A percentile compares a stretch with the other conserved stretches of the same genome.
These are phyloP conservation scores for Dasysyrphus albostriatus DNA, from an alignment of 2,888 invertebrate species.

Conservation along the genomic window DNA sequence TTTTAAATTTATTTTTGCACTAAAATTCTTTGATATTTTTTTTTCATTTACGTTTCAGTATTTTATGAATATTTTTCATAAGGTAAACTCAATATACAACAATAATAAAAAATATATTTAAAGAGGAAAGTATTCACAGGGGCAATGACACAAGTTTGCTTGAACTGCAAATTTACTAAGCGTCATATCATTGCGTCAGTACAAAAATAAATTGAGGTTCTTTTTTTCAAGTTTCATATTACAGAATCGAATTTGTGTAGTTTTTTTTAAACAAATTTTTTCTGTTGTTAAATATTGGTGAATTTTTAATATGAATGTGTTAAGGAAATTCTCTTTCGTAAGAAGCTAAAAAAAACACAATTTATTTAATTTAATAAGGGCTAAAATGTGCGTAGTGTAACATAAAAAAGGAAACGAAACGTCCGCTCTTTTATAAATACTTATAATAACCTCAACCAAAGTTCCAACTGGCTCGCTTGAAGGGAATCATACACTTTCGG, in stretches of 20 bases:
- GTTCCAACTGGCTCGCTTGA: not conserved
- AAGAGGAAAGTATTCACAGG: not conserved
- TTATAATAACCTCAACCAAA: slow-evolving; percentile 22
- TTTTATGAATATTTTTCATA: slow-evolving; percentile 28
- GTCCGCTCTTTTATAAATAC: slow-evolving; percentile 36
- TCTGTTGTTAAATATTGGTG: not conserved
- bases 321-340: not conserved
- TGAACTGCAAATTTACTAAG: slow-evolving; percentile 17
- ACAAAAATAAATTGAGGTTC: slow-evolving; percentile 20
- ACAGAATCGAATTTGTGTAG: slow-evolving; percentile 1
- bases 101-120: slow-evolving; percentile 4
- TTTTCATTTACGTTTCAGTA: slow-evolving; percentile 23
- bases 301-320: not conserved
- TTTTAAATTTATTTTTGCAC: slow-evolving; percentile 3
- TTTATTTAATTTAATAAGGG: not conserved
- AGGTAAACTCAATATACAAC: slow-evolving; percentile 36
- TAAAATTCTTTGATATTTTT: slow-evolving; percentile 23
- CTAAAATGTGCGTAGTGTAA: not conserved
- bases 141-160: slow-evolving; percentile 36
- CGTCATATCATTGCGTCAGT: slow-evolving; percentile 10
- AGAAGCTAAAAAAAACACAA: not conserved
- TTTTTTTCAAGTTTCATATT: slow-evolving; percentile 28
- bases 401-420: slow-evolving; percentile 23
- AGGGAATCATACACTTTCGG: slow-evolving; percentile 3
- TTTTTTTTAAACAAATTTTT: too few species aligned